A percentile compares a stretch with the other conserved stretches of the same genome.
phyloP scores from a whole-genome alignment of 2,113 vertebrate species.

The Mormyrus lacerda region DNA sequence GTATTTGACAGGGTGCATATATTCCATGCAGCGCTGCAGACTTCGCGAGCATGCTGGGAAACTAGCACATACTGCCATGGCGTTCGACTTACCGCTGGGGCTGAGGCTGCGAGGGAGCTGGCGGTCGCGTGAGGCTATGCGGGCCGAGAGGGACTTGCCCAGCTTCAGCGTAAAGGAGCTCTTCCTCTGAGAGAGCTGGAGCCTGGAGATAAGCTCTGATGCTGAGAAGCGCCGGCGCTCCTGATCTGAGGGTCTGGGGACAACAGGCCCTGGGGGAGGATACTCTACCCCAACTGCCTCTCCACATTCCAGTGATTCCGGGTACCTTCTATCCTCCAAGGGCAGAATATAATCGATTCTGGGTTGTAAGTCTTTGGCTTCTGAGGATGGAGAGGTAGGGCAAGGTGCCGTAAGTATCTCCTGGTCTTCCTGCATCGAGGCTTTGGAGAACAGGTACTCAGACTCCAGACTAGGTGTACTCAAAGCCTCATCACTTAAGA shows the following conservation, averaged over 20 bases:
- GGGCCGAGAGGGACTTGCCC: slow-evolving; percentile 69
- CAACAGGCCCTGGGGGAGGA: background rate
- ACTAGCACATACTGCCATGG: too few relatives aligned
- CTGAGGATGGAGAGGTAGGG: background rate
- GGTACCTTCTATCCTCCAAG: background rate
- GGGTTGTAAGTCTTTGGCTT: background rate
- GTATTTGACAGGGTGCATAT: background rate
- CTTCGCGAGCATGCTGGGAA: background rate
- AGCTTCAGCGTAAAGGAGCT: slow-evolving; percentile 72
- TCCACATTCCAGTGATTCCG: background rate
- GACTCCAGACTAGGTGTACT: slow-evolving; percentile 56
- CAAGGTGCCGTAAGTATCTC: background rate
- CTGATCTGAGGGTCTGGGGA: slow-evolving; percentile 45
- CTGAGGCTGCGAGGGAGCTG: slow-evolving; percentile 44
- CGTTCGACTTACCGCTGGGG: slow-evolving; percentile 51
- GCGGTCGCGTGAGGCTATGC: slow-evolving; percentile 55
- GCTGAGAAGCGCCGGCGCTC: slow-evolving; percentile 82
- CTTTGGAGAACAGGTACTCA: slow-evolving; percentile 64
- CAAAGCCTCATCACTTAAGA: slow-evolving; percentile 54
- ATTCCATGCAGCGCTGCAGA: background rate
- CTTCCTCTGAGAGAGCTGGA: slow-evolving; percentile 74
- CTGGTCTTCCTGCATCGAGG: slow-evolving; percentile 61
- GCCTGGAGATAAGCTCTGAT: slow-evolving; percentile 75
- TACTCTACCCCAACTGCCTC: background rate
- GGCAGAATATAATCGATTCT: background rate